Conservation (phyloP, 1,140 invertebrate genomes). For the Phortica variegata region DNA sequence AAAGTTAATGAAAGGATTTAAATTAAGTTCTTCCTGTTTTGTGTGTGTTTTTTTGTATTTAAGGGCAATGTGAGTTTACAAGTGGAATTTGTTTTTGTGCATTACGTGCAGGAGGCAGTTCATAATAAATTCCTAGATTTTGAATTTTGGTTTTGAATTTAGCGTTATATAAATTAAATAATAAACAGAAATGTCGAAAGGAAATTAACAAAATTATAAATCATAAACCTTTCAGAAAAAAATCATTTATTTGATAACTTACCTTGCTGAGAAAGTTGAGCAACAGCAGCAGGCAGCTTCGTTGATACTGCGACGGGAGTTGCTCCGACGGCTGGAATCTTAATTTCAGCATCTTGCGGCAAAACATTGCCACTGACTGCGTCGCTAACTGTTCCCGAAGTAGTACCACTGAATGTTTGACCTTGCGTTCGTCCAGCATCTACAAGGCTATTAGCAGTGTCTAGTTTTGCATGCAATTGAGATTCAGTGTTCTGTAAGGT, state of each 20-base stretch:
- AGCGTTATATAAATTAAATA: constrained; percentile 17
- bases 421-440: no score
- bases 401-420: no score
- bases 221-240: constrained; percentile 12
- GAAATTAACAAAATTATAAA: constrained; percentile 25
- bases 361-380: constrained; percentile 41
- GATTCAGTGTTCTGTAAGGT: constrained; percentile 45
- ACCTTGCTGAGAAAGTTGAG: constrained; percentile 64
- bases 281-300: constrained; percentile 64
- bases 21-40: constrained; percentile 31
- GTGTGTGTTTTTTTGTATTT: constrained; percentile 38
- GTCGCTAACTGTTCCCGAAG: no score
- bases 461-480: constrained; percentile 38
- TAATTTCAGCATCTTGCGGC: constrained; percentile 62
- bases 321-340: constrained; percentile 64
- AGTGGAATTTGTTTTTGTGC: constrained; percentile 13
- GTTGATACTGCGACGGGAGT: constrained; percentile 66
- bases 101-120: constrained; percentile 26
- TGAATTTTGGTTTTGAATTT: constrained; percentile 25
- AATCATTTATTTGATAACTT: constrained; percentile 13
- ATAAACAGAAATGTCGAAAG: constrained; percentile 18
- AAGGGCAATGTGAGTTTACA: constrained; percentile 7
- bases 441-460: constrained; percentile 9
- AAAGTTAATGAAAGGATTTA: constrained; percentile 4
- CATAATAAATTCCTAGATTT: constrained; percentile 18